phyloP scores from a whole-genome alignment of 92 coral and sea anemone species.

The Pocillopora grandis region DNA sequence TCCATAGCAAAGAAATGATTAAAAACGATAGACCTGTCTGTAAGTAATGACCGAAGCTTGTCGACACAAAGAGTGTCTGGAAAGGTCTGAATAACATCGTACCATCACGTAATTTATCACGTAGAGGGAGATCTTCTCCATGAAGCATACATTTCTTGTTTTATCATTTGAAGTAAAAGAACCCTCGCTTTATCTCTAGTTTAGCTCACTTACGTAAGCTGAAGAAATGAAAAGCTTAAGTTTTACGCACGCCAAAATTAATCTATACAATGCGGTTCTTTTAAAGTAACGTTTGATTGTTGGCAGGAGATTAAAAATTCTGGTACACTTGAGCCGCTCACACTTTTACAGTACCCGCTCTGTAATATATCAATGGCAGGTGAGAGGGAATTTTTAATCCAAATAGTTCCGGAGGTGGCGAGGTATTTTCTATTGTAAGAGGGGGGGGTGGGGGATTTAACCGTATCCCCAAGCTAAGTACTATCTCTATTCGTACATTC shows the following conservation, averaged over 20 bases:
- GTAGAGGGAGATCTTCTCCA: not conserved
- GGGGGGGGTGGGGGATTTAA: too few relatives aligned
- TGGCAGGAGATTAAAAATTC: not conserved
- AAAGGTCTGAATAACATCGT: not conserved
- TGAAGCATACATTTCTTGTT: not conserved
- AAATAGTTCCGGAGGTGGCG: too few relatives aligned
- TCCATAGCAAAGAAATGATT: slow-evolving; percentile 7
- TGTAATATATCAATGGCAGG: not conserved
- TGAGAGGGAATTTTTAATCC: not conserved
- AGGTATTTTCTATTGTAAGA: too few relatives aligned
- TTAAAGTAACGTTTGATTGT: slow-evolving; percentile 21
- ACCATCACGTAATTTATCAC: not conserved
- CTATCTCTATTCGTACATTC: too few relatives aligned
- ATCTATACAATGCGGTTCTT: not conserved
- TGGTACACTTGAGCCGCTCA: not conserved
- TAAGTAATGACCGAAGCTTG: not conserved
- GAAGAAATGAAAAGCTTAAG: not conserved
- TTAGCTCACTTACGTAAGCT: not conserved
- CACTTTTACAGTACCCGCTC: not conserved
- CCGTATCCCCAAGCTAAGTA: too few relatives aligned
- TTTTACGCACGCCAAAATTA: not conserved
- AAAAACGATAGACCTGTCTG: not conserved
- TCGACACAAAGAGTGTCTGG: not conserved
- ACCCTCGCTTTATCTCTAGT: not conserved
- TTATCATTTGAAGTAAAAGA: not conserved